Percentiles rank a stretch among this genome's conserved stretches.
phyloP scores from a whole-genome alignment of 1,140 invertebrate species.

The Anastrepha obliqua region DNA sequence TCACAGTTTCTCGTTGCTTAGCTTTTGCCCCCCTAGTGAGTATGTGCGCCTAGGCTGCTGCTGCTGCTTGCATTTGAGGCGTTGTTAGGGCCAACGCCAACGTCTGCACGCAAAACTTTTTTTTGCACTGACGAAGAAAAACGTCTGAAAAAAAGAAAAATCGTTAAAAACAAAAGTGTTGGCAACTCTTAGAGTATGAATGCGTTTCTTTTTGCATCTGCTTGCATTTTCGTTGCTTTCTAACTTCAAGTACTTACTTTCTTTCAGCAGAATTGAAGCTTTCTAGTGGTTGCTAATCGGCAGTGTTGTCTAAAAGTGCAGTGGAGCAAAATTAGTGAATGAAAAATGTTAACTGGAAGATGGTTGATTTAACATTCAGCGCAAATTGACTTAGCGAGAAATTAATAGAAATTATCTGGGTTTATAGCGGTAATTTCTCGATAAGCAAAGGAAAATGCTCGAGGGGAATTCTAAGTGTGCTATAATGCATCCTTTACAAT shows the following conservation, averaged over 20 bases:
- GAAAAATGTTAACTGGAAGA: no score
- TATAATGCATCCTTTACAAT: no score
- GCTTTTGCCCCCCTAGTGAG: background rate
- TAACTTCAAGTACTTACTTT: conserved; percentile 15
- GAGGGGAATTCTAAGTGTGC: no score
- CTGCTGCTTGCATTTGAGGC: conserved; percentile 8
- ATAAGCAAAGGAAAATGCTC: no score
- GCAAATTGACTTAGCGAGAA: no score
- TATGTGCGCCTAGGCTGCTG: background rate
- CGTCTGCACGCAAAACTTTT: background rate
- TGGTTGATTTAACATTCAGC: no score
- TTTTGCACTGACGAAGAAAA: background rate
- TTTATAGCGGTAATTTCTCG: no score
- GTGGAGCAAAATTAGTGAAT: background rate
- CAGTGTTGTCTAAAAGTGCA: background rate
- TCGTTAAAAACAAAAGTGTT: conserved; percentile 32
- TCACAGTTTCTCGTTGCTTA: background rate
- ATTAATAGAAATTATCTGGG: no score
- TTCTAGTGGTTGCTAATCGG: background rate
- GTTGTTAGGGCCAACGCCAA: background rate
- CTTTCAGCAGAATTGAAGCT: background rate
- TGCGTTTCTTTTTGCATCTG: conserved; percentile 1
- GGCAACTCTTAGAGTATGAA: background rate
- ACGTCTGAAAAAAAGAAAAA: background rate
- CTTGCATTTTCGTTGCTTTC: conserved; percentile 28